Evolutionary conservation across 2,888 invertebrate species (phyloP).

Genomic region (Caenorhabditis doughertyi): DNA sequence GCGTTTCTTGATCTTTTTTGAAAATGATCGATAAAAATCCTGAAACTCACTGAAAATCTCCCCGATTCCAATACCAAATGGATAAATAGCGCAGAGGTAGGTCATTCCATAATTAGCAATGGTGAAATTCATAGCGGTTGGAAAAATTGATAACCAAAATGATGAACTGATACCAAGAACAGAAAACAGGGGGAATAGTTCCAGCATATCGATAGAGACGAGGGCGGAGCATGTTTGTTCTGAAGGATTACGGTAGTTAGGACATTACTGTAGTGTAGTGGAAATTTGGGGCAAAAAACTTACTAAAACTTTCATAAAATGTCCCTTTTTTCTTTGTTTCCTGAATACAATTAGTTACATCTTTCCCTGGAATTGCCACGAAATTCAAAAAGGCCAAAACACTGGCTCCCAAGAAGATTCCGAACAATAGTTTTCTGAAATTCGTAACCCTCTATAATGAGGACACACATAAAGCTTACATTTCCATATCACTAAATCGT

Average conservation of each 20-base stretch:
- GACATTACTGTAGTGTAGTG: too few relatives aligned
- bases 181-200: slow-evolving; percentile 56
- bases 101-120: slow-evolving; percentile 53
- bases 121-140: slow-evolving; percentile 71
- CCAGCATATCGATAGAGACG: slow-evolving; percentile 56
- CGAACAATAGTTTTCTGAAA: slow-evolving; percentile 56
- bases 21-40: not conserved
- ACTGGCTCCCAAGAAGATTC: slow-evolving; percentile 50
- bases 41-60: slow-evolving; percentile 67
- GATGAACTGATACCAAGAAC: slow-evolving; percentile 65
- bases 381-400: slow-evolving; percentile 60
- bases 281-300: not conserved
- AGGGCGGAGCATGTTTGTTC: slow-evolving; percentile 49
- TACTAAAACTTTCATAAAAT: slow-evolving; percentile 1
- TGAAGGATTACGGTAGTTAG: not conserved
- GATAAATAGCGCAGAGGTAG: slow-evolving; percentile 66
- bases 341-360: slow-evolving; percentile 67
- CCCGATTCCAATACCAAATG: slow-evolving; percentile 66
- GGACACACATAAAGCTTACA: slow-evolving; percentile 26
- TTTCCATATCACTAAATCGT: slow-evolving; percentile 60
- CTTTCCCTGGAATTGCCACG: slow-evolving; percentile 55
- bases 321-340: slow-evolving; percentile 49
- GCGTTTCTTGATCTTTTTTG: not conserved
- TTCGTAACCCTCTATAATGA: not conserved
- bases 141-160: slow-evolving; percentile 71